These are phyloP conservation scores for Agrypnus murinus DNA, from an alignment of 2,888 invertebrate genomes.

Conservation along the genomic window DNA sequence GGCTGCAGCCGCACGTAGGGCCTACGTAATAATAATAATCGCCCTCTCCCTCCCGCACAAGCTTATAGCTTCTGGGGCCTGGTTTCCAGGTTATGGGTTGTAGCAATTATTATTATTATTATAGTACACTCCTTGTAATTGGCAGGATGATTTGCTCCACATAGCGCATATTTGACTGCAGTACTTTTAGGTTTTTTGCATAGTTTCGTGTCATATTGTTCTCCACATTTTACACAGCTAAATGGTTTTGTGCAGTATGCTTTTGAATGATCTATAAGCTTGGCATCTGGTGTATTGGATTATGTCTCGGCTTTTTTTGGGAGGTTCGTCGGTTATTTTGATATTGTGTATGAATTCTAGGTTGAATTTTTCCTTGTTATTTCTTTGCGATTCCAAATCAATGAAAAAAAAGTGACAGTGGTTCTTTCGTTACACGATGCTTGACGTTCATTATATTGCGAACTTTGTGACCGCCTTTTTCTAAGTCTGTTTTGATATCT, in stretches of 20 bases:
- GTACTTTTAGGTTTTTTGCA: conserved; percentile 12
- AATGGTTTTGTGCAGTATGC: conserved; percentile 16
- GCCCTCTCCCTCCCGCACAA: no score
- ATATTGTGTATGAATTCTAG: neutral
- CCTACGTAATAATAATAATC: no score
- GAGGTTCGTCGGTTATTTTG: conserved; percentile 16
- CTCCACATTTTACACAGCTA: conserved; percentile 24
- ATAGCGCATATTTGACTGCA: conserved; percentile 8
- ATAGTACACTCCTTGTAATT: neutral
- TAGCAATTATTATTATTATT: no score
- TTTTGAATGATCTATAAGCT: conserved; percentile 16
- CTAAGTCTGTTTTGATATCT: conserved; percentile 16
- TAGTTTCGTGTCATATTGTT: no score
- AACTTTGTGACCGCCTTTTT: conserved; percentile 19
- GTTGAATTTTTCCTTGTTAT: conserved; percentile 20
- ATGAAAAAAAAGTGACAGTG: conserved; percentile 15
- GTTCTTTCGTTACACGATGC: conserved; percentile 16
- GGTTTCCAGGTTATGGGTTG: no score
- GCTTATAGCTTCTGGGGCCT: no score
- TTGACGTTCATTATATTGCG: conserved; percentile 18
- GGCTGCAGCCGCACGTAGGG: no score
- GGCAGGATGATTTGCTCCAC: conserved; percentile 6
- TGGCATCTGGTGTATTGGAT: conserved; percentile 28
- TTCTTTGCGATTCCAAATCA: conserved; percentile 12
- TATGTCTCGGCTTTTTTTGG: conserved; percentile 13